Conservation (phyloP, 2,888 invertebrate genomes). For the Synergus itoensis region DNA sequence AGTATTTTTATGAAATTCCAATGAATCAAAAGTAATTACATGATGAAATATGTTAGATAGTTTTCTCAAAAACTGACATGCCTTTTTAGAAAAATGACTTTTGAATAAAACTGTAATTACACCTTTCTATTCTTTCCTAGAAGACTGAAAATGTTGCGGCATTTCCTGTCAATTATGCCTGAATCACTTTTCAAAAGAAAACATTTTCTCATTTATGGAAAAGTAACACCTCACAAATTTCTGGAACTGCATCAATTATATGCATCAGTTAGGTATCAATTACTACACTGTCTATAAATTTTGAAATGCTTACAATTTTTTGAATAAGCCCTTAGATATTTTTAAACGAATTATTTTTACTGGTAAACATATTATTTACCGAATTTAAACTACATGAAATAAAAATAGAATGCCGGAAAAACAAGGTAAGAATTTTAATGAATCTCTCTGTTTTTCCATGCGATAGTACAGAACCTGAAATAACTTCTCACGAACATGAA, state of each 20-base stretch:
- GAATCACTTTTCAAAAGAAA: not conserved
- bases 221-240: not conserved
- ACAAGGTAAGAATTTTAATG: not conserved
- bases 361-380: not conserved
- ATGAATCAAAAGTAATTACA: not conserved
- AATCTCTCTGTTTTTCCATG: not conserved
- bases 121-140: not conserved
- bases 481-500: constrained; percentile 3
- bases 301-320: not conserved
- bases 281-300: not conserved
- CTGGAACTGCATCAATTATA: not conserved
- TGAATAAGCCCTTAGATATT: not conserved
- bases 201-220: not conserved
- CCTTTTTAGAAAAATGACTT: not conserved
- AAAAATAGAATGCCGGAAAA: not conserved
- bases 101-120: not conserved
- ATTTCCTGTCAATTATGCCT: not conserved
- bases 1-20: not conserved
- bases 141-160: not conserved
- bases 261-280: not conserved
- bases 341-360: not conserved
- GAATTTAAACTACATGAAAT: not conserved
- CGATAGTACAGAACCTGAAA: constrained; percentile 2
- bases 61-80: too few species aligned
- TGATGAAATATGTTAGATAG: not conserved